phyloP scores from a whole-genome alignment of 1,140 invertebrate species.

The Pogonomyrmex barbatus region DNA sequence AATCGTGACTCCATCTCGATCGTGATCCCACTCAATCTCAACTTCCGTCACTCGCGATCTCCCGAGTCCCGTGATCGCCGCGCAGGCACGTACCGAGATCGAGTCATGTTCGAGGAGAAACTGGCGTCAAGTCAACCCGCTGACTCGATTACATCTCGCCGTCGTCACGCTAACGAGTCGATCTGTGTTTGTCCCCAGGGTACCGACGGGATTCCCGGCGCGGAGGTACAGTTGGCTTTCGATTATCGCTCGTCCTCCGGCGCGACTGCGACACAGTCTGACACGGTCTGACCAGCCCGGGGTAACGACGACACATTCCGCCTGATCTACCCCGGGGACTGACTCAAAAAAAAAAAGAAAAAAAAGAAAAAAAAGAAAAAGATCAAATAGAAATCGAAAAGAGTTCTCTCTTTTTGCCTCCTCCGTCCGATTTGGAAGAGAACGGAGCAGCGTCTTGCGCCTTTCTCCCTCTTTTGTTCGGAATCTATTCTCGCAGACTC shows the following conservation, averaged over 20 bases:
- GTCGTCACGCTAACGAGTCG: slow-evolving; percentile 63
- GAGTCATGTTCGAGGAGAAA: slow-evolving; percentile 22
- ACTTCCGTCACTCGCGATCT: not conserved
- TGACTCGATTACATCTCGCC: slow-evolving; percentile 64
- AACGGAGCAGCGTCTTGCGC: slow-evolving; percentile 61
- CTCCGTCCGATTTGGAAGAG: slow-evolving; percentile 63
- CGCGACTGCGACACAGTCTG: slow-evolving; percentile 73
- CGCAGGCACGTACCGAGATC: slow-evolving; percentile 6
- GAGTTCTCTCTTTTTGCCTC: slow-evolving; percentile 48
- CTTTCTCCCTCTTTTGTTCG: slow-evolving; percentile 68
- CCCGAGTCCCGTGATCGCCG: not conserved
- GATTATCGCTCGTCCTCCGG: slow-evolving; percentile 72
- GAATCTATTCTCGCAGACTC: slow-evolving; percentile 2
- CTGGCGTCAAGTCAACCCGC: slow-evolving; percentile 34
- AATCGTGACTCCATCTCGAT: not conserved
- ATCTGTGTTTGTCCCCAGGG: slow-evolving; percentile 89
- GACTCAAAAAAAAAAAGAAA: slow-evolving; percentile 47
- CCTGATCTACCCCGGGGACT: slow-evolving; percentile 75
- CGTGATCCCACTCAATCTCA: not conserved
- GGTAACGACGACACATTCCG: slow-evolving; percentile 75
- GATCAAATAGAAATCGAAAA: slow-evolving; percentile 16
- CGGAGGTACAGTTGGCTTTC: slow-evolving; percentile 89
- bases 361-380: not conserved
- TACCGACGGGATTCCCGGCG: slow-evolving; percentile 96
- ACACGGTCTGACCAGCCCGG: slow-evolving; percentile 74